Base-by-base conservation (phyloP, 1,140 invertebrate species). In the Oreohelix idahoensis region DNA sequence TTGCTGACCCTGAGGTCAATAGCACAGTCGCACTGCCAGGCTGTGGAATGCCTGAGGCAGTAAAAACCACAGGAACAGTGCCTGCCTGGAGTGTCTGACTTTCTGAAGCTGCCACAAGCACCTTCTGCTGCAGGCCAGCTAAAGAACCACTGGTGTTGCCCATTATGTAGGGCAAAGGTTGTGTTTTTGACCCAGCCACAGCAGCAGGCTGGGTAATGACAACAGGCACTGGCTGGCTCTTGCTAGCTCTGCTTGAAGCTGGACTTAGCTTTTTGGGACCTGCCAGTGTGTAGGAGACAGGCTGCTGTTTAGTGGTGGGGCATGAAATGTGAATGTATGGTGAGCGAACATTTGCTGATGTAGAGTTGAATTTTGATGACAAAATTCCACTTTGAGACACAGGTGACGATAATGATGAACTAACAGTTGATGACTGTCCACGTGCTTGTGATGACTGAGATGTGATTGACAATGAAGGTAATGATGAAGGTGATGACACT, bases 321-420 rank as follows among this genome's bases (percentile, higher is more conserved):
- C 63, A 71, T 4, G 79, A 53, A 26, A 80, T 80, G 32, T 80
- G 79, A 45, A 80, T 66, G 45, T 63, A 79, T 26, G 77, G 77
- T 11, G 77, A 79, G 23, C 63, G 38, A 66, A 79, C 29, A 79
- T 15, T 69, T 36, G 32, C 32, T 29, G 77, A 63, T 20, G 77
- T 63, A 36, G 32, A 45, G 35, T 13, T 69, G 38, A n/a, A n/a
- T 38, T 35, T 38, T 1, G 69, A 71, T 35, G 63, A 15, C 23
- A 73, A 17, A 29, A 15, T 5, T 32, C 15, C 15, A 39, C n/a
- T 45, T 11, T n/a, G n/a, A 11, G 69, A 51, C 1, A 66, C 10
- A 36, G 77, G 66, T 79, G 39, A 45, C 13, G 78, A 70, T 58
- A 29, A 29, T 45, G 79, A 36, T 53, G 49, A 76, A 45, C 4